phyloP scores from a whole-genome alignment of 2,888 invertebrate genomes.

The Synergus gifuensis region DNA sequence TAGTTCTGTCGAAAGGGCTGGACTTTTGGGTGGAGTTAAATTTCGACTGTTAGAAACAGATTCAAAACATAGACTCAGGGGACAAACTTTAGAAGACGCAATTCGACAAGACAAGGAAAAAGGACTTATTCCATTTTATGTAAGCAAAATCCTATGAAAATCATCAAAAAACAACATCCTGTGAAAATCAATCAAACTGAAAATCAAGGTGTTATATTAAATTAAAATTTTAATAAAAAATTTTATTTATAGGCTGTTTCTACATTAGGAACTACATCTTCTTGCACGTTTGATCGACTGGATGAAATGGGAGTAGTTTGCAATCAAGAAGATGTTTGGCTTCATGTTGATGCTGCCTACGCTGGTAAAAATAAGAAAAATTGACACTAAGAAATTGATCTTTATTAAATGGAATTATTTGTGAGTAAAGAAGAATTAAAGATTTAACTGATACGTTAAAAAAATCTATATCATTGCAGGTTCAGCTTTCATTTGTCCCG shows the following conservation, averaged over 20 bases:
- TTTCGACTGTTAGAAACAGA: conserved; percentile 87
- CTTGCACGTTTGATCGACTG: conserved; percentile 94
- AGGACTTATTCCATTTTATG: conserved; percentile 97
- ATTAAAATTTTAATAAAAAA: neutral
- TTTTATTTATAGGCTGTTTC: conserved; percentile 83
- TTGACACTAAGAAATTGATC: neutral
- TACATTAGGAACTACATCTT: conserved; percentile 97
- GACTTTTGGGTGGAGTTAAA: conserved; percentile 91
- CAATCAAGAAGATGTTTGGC: conserved; percentile 87
- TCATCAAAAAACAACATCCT: too few species aligned
- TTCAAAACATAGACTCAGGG: conserved; percentile 85
- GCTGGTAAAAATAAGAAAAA: conserved; percentile 82
- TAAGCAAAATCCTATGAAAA: conserved; percentile 80
- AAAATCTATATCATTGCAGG: conserved; percentile 70
- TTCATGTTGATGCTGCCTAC: conserved; percentile 98
- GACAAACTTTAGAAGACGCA: conserved; percentile 86
- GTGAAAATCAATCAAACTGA: too few species aligned
- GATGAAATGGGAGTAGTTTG: conserved; percentile 96
- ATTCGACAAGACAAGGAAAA: conserved; percentile 91
- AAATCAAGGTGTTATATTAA: neutral
- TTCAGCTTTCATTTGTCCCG: conserved; percentile 97
- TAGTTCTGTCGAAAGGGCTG: conserved; percentile 95
- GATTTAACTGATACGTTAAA: neutral
- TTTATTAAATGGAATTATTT: too few species aligned
- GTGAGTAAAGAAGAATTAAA: neutral